Base-by-base conservation (phyloP, 2,113 vertebrate genomes). In the Salvelinus namaycush region DNA sequence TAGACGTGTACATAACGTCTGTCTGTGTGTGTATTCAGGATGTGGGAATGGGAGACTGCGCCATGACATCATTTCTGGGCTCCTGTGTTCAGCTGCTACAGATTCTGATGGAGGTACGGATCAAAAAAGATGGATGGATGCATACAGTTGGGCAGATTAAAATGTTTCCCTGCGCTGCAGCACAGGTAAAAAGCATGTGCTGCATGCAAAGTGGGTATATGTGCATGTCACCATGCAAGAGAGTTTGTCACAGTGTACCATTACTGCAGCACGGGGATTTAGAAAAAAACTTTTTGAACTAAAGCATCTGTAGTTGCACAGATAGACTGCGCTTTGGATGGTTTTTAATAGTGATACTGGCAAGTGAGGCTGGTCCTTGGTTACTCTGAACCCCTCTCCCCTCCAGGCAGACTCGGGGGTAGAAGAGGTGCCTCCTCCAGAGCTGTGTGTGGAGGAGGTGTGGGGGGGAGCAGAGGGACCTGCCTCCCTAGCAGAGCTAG, bases 61-160 rank as follows among this genome's bases (percentile, higher is more conserved):
- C 97, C 1, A 29, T 96, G 94, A 96, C 95, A 0, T 93, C 91
- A 18, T 98, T 99, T 91, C 94, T 99, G 62, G 95, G 95, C 78
- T 96, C 95, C 85, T 97, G 96, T 69, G 93, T 95, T 59, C 95
- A 96, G 88, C 95, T 99, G 84, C 94, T 99, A 81, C 97, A 98
- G 88, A 94, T 92, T 5, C 85, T 99, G 77, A 93, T 98, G 92
- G 97, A 99, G 97, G 98, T 99, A 95, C 51, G 16, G 39, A 44
- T 54, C 12, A 54, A 54, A 54, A 54, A 54, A 54, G 94, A 81
- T 80, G 89, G 72, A 78, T 84, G 68, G 80, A 86, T 83, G 51
- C 51, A 54, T 54, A 54, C 51, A 18, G 51, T 54, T 54, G 51
- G 51, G 16, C 51, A 54, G 51, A 54, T 54, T 54, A 54, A 54